phyloP scores from a whole-genome alignment of 2,888 invertebrate genomes.

The Steinernema carpocapsae region DNA sequence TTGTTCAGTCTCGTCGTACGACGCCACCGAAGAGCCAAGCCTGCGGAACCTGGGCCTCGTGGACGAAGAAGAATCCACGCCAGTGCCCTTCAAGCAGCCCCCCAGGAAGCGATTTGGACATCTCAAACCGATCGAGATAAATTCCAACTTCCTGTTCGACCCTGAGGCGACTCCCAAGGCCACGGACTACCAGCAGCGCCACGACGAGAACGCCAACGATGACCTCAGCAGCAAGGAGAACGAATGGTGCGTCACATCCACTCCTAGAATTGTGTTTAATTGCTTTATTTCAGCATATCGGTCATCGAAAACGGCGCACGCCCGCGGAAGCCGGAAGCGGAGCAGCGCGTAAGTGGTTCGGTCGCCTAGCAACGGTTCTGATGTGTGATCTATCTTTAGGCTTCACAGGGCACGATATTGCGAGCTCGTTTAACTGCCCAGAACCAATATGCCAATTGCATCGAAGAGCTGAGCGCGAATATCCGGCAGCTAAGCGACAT shows the following conservation, averaged over 20 bases:
- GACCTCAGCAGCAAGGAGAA: slow-evolving; percentile 12
- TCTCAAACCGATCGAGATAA: not conserved
- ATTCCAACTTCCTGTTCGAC: not conserved
- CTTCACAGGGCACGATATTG: not conserved
- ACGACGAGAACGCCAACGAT: not conserved
- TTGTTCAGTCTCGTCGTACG: no score
- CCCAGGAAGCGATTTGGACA: not conserved
- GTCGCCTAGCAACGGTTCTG: slow-evolving; percentile 5
- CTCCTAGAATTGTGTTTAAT: not conserved
- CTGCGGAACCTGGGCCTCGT: not conserved
- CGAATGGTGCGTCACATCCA: not conserved
- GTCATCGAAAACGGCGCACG: slow-evolving; percentile 4
- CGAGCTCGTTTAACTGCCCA: not conserved
- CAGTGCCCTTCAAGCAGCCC: not conserved
- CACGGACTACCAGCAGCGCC: not conserved
- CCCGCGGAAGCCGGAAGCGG: not conserved
- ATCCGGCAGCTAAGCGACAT: no score
- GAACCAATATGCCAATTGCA: no score
- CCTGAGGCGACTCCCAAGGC: not conserved
- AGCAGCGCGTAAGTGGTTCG: not conserved
- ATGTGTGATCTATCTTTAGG: slow-evolving; percentile 5
- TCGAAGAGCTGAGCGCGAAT: no score
- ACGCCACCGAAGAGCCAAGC: not conserved
- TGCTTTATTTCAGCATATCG: not conserved
- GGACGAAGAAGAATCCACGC: not conserved